Base-by-base conservation (phyloP, 2,113 vertebrate genomes). In the Equus quagga region DNA sequence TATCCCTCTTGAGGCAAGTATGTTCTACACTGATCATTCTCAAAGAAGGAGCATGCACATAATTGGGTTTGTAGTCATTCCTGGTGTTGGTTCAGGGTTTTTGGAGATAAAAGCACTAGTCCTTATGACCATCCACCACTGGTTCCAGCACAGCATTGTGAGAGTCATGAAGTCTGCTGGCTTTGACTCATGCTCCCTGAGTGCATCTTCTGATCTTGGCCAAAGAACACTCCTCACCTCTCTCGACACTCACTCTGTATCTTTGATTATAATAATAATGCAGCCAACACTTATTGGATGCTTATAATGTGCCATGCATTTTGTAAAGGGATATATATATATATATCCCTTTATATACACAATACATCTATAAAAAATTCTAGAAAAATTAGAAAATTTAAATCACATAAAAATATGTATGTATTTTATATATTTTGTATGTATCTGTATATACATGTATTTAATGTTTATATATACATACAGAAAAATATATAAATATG, bases 101-200 rank as follows among this genome's bases (percentile, higher is more conserved):
- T 75, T 28, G 23, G 23, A 70, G 70, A 91, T 76, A 41, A 15
- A 87, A 73, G 76, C 9, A 60, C 41, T 60, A 84, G 67, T 65
- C 33, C 15, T 60, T 41, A 69, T 62, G 46, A 18, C 8, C 19
- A 62, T 76, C 19, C n/a, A 54, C 44, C 82, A 24, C 41, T 60
- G 21, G 9, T 83, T 69, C 49, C 18, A 94, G 44, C 3, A 44
- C 46, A 76, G 51, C 36, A 78, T 3, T 79, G 28, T 65, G 58
- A 60, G 51, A 92, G 69, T 94, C 49, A 31, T 70, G 44, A 96
- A 91, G 56, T 87, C 26, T 93, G 7, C 31, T 97, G 65, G 72
- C 56, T 56, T 91, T 8, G 2, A 62, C 21, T 85, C 15, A 12
- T 75, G 19, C 19, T 88, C 64, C 14, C 3, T 91, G 80, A 83